These are phyloP conservation scores for Uropetala carovei DNA, from an alignment of 2,888 invertebrate species.

Conservation along the genomic window DNA sequence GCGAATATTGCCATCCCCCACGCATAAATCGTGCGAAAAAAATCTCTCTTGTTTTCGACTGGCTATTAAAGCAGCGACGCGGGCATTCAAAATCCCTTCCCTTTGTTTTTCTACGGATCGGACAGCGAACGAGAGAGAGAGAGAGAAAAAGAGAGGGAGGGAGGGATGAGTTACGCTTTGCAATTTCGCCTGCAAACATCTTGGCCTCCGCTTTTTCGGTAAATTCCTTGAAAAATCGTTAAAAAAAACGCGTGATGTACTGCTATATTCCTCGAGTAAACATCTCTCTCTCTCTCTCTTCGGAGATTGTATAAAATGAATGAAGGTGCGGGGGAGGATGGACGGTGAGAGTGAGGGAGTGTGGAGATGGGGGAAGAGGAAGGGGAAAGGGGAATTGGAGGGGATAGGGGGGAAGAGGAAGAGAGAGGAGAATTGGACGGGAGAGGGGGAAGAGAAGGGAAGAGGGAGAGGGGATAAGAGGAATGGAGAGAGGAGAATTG, in stretches of 20 bases:
- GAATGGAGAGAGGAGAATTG: too few species aligned
- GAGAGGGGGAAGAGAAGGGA: too few species aligned
- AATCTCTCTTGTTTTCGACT: neutral
- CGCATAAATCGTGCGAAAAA: neutral
- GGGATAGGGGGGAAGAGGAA: too few species aligned
- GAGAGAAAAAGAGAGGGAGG: neutral
- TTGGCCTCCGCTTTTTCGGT: neutral
- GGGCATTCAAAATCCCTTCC: neutral
- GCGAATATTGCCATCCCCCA: neutral
- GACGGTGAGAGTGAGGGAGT: neutral
- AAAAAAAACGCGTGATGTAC: neutral
- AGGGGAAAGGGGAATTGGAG: too few species aligned
- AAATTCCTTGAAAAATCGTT: conserved; percentile 18
- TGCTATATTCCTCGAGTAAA: conserved; percentile 32
- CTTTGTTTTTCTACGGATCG: neutral
- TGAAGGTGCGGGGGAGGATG: neutral
- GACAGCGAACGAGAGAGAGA: neutral
- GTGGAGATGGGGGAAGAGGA: neutral
- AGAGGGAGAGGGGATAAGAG: too few species aligned
- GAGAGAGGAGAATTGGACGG: too few species aligned
- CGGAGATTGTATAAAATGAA: neutral
- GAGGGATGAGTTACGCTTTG: conserved; percentile 19
- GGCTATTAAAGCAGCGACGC: neutral
- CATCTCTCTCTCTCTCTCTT: neutral
- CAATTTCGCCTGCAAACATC: conserved; percentile 31